A percentile compares a stretch with the other conserved stretches of the same genome.
Evolutionary conservation across 2,797 vertebrate genomes (phyloP).

Genomic region (Sebastes oblongus): DNA sequence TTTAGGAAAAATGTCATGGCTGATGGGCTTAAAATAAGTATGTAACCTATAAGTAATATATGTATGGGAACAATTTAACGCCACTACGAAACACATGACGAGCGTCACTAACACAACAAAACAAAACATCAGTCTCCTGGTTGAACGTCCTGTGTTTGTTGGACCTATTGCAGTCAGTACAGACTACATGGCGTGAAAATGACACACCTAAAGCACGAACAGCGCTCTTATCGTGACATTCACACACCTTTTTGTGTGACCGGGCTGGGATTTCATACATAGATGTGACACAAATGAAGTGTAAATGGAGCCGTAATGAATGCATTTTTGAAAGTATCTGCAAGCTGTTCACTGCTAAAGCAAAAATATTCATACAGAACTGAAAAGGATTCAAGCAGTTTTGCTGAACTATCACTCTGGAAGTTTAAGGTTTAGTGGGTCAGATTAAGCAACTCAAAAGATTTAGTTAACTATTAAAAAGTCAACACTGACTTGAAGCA

Average conservation of each 20-base stretch:
- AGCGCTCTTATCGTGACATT: not conserved
- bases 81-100: not conserved
- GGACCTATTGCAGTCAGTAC: too few species aligned
- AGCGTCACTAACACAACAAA: not conserved
- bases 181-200: not conserved
- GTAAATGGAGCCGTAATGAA: not conserved
- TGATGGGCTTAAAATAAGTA: not conserved
- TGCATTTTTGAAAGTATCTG: not conserved
- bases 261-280: not conserved
- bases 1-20: not conserved
- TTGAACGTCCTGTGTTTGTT: too few species aligned
- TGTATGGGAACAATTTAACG: not conserved
- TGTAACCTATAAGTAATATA: not conserved
- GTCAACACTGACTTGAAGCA: not conserved
- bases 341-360: not conserved
- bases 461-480: not conserved
- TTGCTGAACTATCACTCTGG: not conserved
- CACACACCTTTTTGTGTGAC: not conserved
- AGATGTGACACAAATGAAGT: not conserved
- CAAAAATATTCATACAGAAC: not conserved
- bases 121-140: not conserved
- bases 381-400: not conserved
- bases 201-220: not conserved
- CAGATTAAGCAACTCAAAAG: not conserved
- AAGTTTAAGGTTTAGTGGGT: not conserved